Evolutionary conservation across 2,113 vertebrate genomes (phyloP), one percentile per base, ranked within the genome.

Genomic region (Dendrocopos noguchii): DNA sequence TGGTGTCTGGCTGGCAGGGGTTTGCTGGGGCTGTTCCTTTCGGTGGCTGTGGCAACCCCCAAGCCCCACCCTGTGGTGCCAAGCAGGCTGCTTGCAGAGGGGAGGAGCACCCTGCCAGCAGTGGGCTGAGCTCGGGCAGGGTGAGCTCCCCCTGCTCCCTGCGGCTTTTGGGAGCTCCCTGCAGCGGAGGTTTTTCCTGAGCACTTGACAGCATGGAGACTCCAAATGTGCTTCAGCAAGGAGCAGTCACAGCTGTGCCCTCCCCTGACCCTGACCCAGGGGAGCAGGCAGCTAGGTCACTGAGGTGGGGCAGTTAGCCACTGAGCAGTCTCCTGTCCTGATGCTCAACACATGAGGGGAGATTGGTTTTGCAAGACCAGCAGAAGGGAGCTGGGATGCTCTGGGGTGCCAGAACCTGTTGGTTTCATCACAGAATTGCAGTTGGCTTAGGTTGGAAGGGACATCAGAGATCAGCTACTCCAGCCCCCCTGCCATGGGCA

Each of bases 11-110:
- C 88, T 73, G 78, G 27, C 63, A 53, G 72, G 53, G 39, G 65
- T 87, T 75, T 82, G 56, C 61, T 5, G 2, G 28, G 31, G 60
- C 73, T 91, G 19, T 75, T 77, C 90, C 87, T 87, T 96, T 89
- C 94, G 94, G 88, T 94, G 93, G 83, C 94, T 95, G 84, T 90
- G 94, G 80, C 64, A 87, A 84, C 92, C 94, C 64, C 28, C 6
- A 1, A 74, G 11, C 47, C 47, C 47, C 14, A 56, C 27, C 93
- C 39, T 90, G 78, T 92, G 18, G 90, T 88, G 96, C 96, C 95
- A 94, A 95, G 93, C 84, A 70, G 42, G 52, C 89, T 92, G 71
- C 68, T 74, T 80, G 76, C 94, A 91, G 84, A 31, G 64, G 84
- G 94, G 90, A 68, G 90, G 21, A n/a, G 52, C 64, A 17, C 33